These are phyloP conservation scores for Galendromus occidentalis DNA, from an alignment of 1,140 invertebrate genomes.

Conservation along the genomic window DNA sequence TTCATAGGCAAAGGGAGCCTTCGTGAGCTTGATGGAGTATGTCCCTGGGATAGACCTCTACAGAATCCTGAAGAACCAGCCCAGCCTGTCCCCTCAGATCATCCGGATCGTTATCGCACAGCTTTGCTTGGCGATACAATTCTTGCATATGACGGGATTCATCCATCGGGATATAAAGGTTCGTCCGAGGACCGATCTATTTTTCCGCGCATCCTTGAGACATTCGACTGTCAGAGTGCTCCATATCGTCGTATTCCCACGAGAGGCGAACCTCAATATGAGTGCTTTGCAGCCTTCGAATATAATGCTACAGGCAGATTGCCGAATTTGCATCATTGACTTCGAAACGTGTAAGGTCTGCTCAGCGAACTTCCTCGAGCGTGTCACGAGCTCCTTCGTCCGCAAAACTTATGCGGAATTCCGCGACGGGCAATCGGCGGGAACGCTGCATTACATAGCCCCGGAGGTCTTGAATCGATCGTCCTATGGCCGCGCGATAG, in stretches of 20 bases:
- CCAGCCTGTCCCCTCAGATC: background rate
- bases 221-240: no score
- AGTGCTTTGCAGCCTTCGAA: background rate
- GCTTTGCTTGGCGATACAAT: background rate
- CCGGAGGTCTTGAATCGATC: background rate
- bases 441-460: background rate
- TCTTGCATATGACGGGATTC: background rate
- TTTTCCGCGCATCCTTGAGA: no score
- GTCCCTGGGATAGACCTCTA: background rate
- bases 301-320: background rate
- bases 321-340: background rate
- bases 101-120: background rate
- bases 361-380: background rate
- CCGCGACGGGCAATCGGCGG: background rate
- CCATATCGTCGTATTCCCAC: no score
- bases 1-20: background rate
- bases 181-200: no score
- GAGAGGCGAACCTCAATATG: no score
- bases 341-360: conserved; percentile 1
- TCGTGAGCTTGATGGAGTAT: background rate
- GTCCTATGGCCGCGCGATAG: background rate
- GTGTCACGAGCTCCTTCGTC: background rate
- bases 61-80: background rate
- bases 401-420: background rate
- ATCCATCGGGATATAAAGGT: conserved; percentile 2